Evolutionary conservation across 2,888 invertebrate species (phyloP).

Genomic region (Spilosoma lubricipeda): DNA sequence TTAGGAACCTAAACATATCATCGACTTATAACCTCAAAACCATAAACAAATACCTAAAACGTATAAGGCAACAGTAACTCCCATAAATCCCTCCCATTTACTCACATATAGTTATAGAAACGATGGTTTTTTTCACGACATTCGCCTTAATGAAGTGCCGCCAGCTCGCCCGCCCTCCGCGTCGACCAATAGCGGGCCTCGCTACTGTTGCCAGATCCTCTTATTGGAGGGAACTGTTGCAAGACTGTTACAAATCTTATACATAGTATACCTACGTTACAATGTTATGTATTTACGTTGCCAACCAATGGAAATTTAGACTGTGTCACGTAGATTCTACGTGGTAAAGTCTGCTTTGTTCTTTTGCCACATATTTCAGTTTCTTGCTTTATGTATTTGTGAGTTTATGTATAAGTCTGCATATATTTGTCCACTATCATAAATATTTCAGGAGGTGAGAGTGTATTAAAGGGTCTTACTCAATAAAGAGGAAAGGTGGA

Average conservation of each 20-base stretch:
- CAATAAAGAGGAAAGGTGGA: no score
- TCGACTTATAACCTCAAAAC: not conserved
- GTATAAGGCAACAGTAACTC: not conserved
- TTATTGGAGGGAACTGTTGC: conserved; percentile 52
- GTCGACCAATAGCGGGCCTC: conserved; percentile 44
- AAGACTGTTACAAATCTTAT: conserved; percentile 13
- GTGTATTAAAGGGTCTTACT: no score
- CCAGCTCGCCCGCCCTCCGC: conserved; percentile 38
- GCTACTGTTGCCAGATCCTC: conserved; percentile 53
- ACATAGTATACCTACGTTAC: not conserved
- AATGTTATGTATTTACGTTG: not conserved
- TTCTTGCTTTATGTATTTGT: not conserved
- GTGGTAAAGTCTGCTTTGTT: not conserved
- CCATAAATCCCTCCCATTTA: conserved; percentile 4
- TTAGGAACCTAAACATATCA: not conserved
- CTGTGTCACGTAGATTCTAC: not conserved
- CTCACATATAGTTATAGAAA: conserved; percentile 3
- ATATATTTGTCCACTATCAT: no score
- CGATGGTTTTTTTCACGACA: conserved; percentile 19
- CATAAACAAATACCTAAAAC: not conserved
- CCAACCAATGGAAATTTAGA: not conserved
- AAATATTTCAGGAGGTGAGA: no score
- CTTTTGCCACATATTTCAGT: not conserved
- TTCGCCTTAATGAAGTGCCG: conserved; percentile 55
- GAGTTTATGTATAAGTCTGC: no score